Base-by-base conservation (phyloP, 2,888 invertebrate species). In the Morpho achilles region DNA sequence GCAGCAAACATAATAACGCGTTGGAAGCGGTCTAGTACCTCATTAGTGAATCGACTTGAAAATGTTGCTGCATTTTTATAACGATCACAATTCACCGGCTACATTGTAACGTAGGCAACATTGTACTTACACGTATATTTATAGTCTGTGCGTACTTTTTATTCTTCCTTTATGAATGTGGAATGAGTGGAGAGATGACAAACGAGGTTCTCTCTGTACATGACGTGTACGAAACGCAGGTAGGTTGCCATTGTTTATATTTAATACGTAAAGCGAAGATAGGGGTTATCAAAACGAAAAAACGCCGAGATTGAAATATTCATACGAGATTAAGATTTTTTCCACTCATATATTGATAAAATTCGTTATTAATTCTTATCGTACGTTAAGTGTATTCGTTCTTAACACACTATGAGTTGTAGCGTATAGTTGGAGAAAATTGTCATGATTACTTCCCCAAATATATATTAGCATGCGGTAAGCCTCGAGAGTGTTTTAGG, bases 131-230 rank as follows among this genome's bases (percentile, higher is more conserved):
- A 10, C 44, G n/a, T 45, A 43, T 42, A 42, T 39, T 39, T 45
- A 32, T 52, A 32, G 32, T 32, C 32, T 45, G 32, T 44, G 16
- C 43, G 42, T 45, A 39, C 10, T 52, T 45, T 52, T 52, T 44
- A 32, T 52, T 48, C 42, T 48, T 48, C 7, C 41, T 46, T 16
- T 50, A n/a, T 23, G 45, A 45, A 46, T 32, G 49, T 49, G 40
- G 50, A 50, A 56, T 46, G 41, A 10, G 52, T 8, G 44, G 8
- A 23, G 46, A 32, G 23, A 56, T 56, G 50, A 56, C 50, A 45
- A 50, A 56, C 40, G 56, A 56, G 46, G 40, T 50, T 44, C 56
- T 56, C 23, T 23, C 44, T 50, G 7, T 50, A 42, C 45, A 39
- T 16, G 55, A 55, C 49, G 49, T 43, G 32, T 5, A 32, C 32